Evolutionary conservation across 2,797 vertebrate genomes (phyloP), one percentile per base, ranked within the genome.

Genomic region (Melanotaenia pygmaea): DNA sequence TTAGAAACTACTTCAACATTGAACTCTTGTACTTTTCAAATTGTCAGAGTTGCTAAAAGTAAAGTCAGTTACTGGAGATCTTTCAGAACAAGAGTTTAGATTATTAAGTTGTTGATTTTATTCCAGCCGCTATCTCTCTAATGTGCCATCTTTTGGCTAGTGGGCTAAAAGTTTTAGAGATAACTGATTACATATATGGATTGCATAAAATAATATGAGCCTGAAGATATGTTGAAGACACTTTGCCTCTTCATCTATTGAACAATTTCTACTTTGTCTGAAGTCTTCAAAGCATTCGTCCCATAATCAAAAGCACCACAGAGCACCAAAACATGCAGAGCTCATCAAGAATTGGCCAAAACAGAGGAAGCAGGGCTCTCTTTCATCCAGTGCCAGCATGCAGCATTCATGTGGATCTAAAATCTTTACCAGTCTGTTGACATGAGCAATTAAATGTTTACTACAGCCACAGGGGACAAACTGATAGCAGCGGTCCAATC

Each of bases 361-460:
- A 43, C 14, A 70, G 64, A 0, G 5, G 58, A 3, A 47, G 13
- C 14, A 30, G 57, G 12, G 34, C 54, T 61, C 18, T 12, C 65
- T 73, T 70, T 80, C 43, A 43, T 80, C 53, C 14, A 24, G 20
- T n/a, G 45, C 59, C 3, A 32, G 65, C 62, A 73, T 72, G 8
- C 40, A 16, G 40, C 40, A 24, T 64, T 76, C 51, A 54, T 45
- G 38, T 60, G 43, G 53, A 69, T 70, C 63, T 60, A 76, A 83
- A 74, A 76, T 79, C 71, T 64, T 47, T 69, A 77, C 59, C 3
- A 54, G 57, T 74, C 59, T 10, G 3, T 64, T 16, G 1, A 84
- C 61, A 76, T 11, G 0, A 38, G 43, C 76, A 83, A 85, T 82
- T 83, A 77, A 76, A 72, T 65, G 73, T 73, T 80, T 70, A 68